Conservation (phyloP, 2,888 invertebrate species). For the Torymus tubicola region DNA sequence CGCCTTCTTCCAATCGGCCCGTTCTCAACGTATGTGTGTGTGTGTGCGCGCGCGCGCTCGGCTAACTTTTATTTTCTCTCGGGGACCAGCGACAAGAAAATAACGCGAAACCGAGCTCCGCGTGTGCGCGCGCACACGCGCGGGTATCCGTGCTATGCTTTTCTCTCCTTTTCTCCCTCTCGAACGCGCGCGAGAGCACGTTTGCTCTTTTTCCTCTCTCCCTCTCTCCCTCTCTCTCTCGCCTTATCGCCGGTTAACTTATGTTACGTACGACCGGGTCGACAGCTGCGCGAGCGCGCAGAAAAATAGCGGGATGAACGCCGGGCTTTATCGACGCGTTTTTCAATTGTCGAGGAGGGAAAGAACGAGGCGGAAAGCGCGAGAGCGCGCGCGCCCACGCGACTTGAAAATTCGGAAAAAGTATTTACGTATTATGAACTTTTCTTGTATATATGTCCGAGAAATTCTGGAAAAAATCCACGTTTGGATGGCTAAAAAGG, state of each 20-base stretch:
- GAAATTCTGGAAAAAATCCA: too few species aligned
- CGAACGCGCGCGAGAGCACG: too few species aligned
- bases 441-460: too few species aligned
- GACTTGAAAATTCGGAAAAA: slow-evolving; percentile 32
- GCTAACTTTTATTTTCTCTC: slow-evolving; percentile 68
- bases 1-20: slow-evolving; percentile 58
- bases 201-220: slow-evolving; percentile 29
- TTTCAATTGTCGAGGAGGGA: slow-evolving; percentile 46
- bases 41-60: neutral
- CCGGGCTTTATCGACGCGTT: slow-evolving; percentile 43
- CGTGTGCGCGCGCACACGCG: slow-evolving; percentile 33
- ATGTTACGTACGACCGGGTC: slow-evolving; percentile 37
- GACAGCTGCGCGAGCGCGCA: slow-evolving; percentile 40
- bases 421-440: neutral
- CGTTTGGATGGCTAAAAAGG: too few species aligned
- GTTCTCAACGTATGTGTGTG: too few species aligned
- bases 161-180: too few species aligned
- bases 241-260: slow-evolving; percentile 57
- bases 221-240: slow-evolving; percentile 38
- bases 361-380: neutral
- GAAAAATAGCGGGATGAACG: slow-evolving; percentile 50
- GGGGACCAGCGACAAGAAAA: slow-evolving; percentile 66
- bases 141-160: too few species aligned
- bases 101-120: slow-evolving; percentile 65
- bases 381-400: neutral